Evolutionary conservation across 1,140 invertebrate genomes (phyloP).

Genomic region (Lucilia cuprina): DNA sequence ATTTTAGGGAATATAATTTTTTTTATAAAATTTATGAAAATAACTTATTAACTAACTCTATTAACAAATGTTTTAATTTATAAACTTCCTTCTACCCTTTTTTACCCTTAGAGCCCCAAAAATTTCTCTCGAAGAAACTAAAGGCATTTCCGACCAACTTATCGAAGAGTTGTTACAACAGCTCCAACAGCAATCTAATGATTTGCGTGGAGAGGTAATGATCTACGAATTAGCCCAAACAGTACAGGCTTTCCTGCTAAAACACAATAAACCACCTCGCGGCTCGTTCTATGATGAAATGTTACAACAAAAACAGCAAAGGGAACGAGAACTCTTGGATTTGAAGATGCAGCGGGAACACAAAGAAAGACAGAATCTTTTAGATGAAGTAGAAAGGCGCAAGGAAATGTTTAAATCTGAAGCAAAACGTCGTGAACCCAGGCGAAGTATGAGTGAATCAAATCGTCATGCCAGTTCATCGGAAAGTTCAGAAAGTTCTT

Average conservation of each 20-base stretch:
- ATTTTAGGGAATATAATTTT: no score
- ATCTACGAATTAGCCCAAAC: slow-evolving; percentile 77
- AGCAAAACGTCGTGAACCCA: slow-evolving; percentile 51
- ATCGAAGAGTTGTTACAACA: slow-evolving; percentile 67
- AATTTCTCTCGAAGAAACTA: slow-evolving; percentile 61
- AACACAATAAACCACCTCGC: slow-evolving; percentile 75
- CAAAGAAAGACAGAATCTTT: slow-evolving; percentile 51
- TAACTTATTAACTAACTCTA: no score
- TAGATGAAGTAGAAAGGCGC: slow-evolving; percentile 59
- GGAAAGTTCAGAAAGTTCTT: slow-evolving; percentile 57
- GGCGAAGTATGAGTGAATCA: slow-evolving; percentile 58
- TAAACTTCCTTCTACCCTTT: background rate
- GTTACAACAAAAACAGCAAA: slow-evolving; percentile 71
- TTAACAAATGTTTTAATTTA: no score
- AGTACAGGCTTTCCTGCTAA: slow-evolving; percentile 72
- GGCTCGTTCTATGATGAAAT: slow-evolving; percentile 87
- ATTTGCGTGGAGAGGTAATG: slow-evolving; percentile 76
- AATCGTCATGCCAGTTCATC: slow-evolving; percentile 55
- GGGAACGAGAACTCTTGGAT: slow-evolving; percentile 69
- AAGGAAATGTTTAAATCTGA: slow-evolving; percentile 60
- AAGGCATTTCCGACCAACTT: slow-evolving; percentile 73
- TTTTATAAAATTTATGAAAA: no score
- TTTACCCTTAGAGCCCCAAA: slow-evolving; percentile 50
- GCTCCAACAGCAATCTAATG: slow-evolving; percentile 66
- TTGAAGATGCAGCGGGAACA: slow-evolving; percentile 67